Base-by-base conservation (phyloP, 2,797 vertebrate species). In the Onychomys arenicola region DNA sequence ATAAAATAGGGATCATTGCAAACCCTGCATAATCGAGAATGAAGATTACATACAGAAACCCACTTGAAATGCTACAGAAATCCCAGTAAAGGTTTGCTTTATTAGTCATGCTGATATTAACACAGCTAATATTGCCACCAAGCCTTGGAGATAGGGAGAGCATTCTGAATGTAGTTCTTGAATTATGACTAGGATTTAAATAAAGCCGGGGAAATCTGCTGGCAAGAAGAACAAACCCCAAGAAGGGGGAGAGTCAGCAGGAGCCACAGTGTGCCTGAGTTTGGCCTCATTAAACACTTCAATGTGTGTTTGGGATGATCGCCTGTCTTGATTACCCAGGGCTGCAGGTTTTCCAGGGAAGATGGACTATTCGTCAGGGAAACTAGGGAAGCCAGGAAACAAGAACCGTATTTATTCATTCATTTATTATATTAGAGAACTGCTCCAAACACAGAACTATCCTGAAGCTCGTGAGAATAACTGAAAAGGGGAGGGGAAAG, bases 181-280 rank as follows among this genome's bases (percentile, higher is more conserved):
- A 93, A 69, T 88, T 83, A 83, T 63, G 49, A 84, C 49, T 78
- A 63, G 49, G 37, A 37, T 78, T 87, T 77, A 34, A 94, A 67
- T 32, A 77, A 52, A 25, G n/a, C 25, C 88, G 12, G 34, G 88
- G 32, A n/a, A 75, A 88, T 40, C 37, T 34, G 43, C n/a, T 59
- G 59, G 63, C 49, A 89, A 88, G 46, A 82, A 82, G 43, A 59
- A 63, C 77, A 71, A 76, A 57, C n/a, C 8, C 16, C 17, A 92
- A 93, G 29, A 63, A 83, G 78, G 61, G 32, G 80, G 29, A 25
- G 46, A 57, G 6, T 29, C 10, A 69, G 32, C 32, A 94, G 17
- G 40, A 89, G 80, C 19, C n/a, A 13, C 7, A 27, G 23, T 37
- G 43, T 16, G 34, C 29, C 59, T 84, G 59, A 49, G 37, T 32